These are phyloP conservation scores for Microhierax caerulescens DNA, from an alignment of 2,797 vertebrate genomes.

Conservation along the genomic window DNA sequence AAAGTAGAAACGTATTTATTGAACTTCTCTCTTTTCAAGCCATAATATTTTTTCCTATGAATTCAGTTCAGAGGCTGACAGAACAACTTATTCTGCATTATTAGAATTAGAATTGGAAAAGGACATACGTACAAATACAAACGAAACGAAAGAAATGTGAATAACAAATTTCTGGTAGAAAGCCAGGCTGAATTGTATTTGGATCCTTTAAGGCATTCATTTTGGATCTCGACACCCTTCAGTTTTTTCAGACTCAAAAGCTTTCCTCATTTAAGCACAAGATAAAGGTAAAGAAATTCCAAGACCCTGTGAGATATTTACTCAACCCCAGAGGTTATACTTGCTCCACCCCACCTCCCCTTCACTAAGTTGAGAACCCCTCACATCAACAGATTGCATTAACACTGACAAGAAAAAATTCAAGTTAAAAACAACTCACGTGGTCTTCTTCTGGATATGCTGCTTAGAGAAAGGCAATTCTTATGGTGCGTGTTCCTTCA, in stretches of 20 bases:
- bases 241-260: not conserved
- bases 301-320: not conserved
- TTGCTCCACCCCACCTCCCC: not conserved
- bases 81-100: not conserved
- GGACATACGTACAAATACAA: not conserved
- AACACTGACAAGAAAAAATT: not conserved
- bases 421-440: constrained; percentile 46
- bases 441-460: constrained; percentile 31
- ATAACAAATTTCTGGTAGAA: not conserved
- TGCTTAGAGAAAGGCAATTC: constrained; percentile 30
- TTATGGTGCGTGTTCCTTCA: not conserved
- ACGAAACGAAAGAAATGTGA: not conserved
- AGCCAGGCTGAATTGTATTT: not conserved
- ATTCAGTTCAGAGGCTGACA: not conserved
- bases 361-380: not conserved
- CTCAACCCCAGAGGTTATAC: not conserved
- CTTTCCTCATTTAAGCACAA: not conserved
- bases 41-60: not conserved
- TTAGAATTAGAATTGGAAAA: not conserved
- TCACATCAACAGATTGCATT: not conserved
- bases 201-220: not conserved
- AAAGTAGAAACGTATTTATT: not conserved
- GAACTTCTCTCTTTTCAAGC: not conserved
- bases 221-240: not conserved
- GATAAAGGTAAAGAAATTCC: not conserved